Evolutionary conservation across 2,888 invertebrate species (phyloP), one percentile per base, ranked within the genome.

Genomic region (Nyleta sp.): DNA sequence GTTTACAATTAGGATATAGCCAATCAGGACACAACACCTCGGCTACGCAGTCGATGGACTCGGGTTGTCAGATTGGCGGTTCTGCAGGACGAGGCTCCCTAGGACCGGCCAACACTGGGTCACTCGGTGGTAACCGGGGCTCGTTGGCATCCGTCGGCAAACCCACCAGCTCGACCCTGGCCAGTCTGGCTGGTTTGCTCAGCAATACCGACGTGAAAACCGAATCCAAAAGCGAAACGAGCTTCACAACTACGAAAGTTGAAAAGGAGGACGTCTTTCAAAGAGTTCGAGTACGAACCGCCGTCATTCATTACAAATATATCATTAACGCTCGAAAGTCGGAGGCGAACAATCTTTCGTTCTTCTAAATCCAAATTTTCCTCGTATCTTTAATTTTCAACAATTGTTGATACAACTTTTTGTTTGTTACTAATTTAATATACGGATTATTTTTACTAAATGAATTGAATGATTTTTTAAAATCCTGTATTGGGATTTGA

Each of bases 111-210:
- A 90, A 90, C 70, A 89, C 89, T 11, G 89, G 89, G 4, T 92
- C 92, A 6, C 86, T 91, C 90, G 94, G 94, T 33, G 95, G 95
- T 15, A 96, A 96, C 75, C 93, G 97, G 22, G 96, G 96, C 44
- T 97, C 96, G 81, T 91, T 97, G 60, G 95, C 95, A 1, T 96
- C 96, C 0, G 95, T 96, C 38, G 96, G 96, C 64, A 98, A 98
- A 89, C 98, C 98, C 0, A 95, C 96, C 0, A 95, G 96, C 44
- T 95, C 96, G 0, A 96, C 96, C 0, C 91, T 98, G 13, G 96
- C 95, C 0, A 96, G 96, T 60, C 91, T 98, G 53, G 95, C 96
- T 0, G 97, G 97, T n/a, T 92, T 97, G 22, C 92, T 95, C 22
- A 94, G 93, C 81, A 92, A 87, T 53, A 88, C 93, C 4, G 95